Base-by-base conservation (phyloP, 2,888 invertebrate genomes). In the Odontocerum albicorne region DNA sequence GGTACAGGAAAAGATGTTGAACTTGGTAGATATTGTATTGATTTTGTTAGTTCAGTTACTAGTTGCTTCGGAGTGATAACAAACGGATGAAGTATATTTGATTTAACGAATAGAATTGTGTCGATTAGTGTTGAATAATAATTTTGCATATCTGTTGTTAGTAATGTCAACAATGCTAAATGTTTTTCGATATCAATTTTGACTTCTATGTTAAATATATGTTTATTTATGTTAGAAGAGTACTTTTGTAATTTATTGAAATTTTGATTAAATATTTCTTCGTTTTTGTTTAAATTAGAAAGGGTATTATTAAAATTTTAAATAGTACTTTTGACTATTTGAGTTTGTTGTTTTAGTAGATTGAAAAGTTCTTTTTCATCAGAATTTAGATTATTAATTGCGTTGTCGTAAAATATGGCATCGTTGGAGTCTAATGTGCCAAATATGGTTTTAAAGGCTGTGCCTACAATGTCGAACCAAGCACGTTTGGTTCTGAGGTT, bases 271-370 rank as follows among this genome's bases (percentile, higher is more conserved):
- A 64, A 49, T 22, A 46, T 54, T 15, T 58, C 20, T 47, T 59
- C 59, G 36, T 64, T 61, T 33, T 39, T 42, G 17, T 58, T 35
- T 15, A 63, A 51, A 22, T 51, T 56, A 4, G 21, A 43, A 12
- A 62, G 51, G 2, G 62, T 55, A 45, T 55, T 43, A 32, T 63
- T 62, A 22, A 61, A 63, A 19, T 57, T 63, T 4, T 53, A 40
- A 2, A 63, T 61, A 3, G 62, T 57, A 2, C 53, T 36, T 31
- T 49, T 44, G 2, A 63, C 44, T 8, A 62, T 51, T 35, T 62
- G 60, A 12, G 59, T 49, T 54, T 64, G 62, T 32, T 61, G 45
- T 49, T 63, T 59, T 40, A 63, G 38, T 50, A 63, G 22, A 16
- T 52, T 39, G 13, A 33, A 20, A 8, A 55, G 32, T 33, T 58